Base-by-base conservation (phyloP, 2,113 vertebrate species). In the Cinclus cinclus region DNA sequence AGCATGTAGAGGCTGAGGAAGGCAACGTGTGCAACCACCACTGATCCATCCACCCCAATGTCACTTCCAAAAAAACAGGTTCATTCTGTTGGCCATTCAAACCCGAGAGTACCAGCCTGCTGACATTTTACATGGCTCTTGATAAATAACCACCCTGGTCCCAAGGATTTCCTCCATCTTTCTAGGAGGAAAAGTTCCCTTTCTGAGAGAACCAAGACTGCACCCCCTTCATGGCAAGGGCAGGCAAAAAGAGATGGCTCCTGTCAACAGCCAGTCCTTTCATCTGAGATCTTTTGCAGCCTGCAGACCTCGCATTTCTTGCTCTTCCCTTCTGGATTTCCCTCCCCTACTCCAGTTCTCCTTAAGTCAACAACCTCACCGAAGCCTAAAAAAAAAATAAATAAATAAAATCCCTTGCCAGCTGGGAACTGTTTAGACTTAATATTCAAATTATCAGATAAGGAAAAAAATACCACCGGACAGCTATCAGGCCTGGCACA, bases 111-210 rank as follows among this genome's bases (percentile, higher is more conserved):
- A 20, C 24, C 3, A 24, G 15, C 11, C 50, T 71, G 25, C 28
- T 79, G 11, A 20, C 0, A 0, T 70, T 46, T 56, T 11, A 86
- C 25, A n/a, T 0, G 2, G 46, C 9, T 78, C 60, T 31, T 4
- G 0, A 58, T 12, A 59, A 68, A 59, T 27, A 24, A 56, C 13
- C 2, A 1, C 30, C 15, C 23, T 33, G 8, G 13, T 39, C 31
- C 60, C 35, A 35, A 65, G 16, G 30, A 63, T 27, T 78, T 70
- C 33, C 33, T 78, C 62, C n/a, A 28, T 13, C 28, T 70, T 82
- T 50, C 64, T 46, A 1, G 0, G n/a, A 74, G 10, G 37, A 21
- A 37, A 84, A 55, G 33, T 31, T 55, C 39, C 44, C 59, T 78
- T 78, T n/a, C 60, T 30, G 67, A 70, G 25, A 63, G 56, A 77